Conservation (phyloP, 2,888 invertebrate species). For the Ormyrus thymus region DNA sequence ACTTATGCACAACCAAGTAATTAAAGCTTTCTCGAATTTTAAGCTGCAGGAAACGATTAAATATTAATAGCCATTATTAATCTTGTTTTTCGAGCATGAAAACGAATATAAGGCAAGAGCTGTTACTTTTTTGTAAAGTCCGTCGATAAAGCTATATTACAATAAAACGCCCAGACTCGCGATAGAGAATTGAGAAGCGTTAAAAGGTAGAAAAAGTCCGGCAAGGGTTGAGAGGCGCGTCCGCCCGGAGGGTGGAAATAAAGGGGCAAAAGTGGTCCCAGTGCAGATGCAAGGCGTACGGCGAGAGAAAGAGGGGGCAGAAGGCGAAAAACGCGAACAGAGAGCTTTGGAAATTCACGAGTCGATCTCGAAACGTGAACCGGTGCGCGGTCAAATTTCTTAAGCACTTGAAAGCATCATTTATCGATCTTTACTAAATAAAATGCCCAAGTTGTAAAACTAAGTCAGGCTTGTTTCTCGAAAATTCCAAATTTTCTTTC, state of each 20-base stretch:
- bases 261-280: neutral
- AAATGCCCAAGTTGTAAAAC: no score
- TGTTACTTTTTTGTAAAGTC: neutral
- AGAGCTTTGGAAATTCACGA: conserved; percentile 28
- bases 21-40: no score
- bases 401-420: no score
- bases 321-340: conserved; percentile 17
- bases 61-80: no score
- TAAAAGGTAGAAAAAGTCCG: neutral
- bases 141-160: neutral
- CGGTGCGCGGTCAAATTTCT: no score
- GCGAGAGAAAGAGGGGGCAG: neutral
- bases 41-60: no score
- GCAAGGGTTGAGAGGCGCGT: neutral
- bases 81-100: no score
- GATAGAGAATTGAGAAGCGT: neutral
- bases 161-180: neutral
- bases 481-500: no score
- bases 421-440: no score
- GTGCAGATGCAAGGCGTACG: conserved; percentile 36
- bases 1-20: no score
- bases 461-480: no score
- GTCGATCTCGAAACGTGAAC: conserved; percentile 32
- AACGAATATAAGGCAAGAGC: no score
- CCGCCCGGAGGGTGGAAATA: neutral